These are phyloP conservation scores for Steinernema khuongi DNA, from an alignment of 1,140 invertebrate genomes.

Conservation along the genomic window DNA sequence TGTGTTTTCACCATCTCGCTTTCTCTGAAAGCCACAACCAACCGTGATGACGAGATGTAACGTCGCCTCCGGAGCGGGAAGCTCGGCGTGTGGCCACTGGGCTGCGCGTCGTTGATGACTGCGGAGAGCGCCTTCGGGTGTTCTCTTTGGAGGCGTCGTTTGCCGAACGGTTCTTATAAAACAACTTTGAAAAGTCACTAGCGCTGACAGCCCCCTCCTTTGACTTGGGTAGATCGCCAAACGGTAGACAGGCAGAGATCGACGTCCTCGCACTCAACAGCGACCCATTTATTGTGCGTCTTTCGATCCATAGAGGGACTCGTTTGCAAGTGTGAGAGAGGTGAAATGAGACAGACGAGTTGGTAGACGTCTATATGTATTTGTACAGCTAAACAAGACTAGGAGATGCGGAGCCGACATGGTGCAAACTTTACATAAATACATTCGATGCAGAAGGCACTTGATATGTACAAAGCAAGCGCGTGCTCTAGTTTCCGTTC, in stretches of 20 bases:
- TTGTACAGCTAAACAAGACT: neutral
- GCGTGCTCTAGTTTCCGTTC: neutral
- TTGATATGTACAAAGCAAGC: neutral
- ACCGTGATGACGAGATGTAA: slow-evolving; percentile 8
- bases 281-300: neutral
- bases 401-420: neutral
- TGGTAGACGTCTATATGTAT: neutral
- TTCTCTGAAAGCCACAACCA: neutral
- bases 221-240: too few species aligned
- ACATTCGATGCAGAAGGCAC: neutral
- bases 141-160: neutral
- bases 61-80: slow-evolving; percentile 12
- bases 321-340: neutral
- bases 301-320: neutral
- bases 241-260: too few species aligned
- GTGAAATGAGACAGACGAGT: neutral
- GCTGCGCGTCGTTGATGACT: slow-evolving; percentile 14
- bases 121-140: slow-evolving; percentile 11
- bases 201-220: too few species aligned
- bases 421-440: neutral
- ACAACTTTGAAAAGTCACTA: too few species aligned
- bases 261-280: neutral
- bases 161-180: too few species aligned
- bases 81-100: slow-evolving; percentile 3
- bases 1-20: neutral